These are phyloP conservation scores for Rhagoletis pomonella DNA, from an alignment of 1,140 invertebrate species.

Conservation along the genomic window DNA sequence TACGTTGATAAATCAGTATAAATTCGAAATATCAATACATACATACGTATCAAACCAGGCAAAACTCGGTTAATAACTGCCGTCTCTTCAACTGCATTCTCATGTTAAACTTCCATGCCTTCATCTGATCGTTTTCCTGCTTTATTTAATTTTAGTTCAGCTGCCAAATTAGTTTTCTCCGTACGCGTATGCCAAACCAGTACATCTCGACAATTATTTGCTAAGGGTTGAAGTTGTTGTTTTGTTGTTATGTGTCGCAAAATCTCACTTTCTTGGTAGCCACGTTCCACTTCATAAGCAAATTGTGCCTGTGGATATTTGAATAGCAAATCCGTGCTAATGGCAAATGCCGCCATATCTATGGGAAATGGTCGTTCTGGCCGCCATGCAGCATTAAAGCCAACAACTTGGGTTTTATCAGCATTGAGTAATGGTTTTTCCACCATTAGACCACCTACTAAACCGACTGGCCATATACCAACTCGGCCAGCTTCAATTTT, in stretches of 20 bases:
- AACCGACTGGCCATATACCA: conserved; percentile 97
- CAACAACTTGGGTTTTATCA: conserved; percentile 82
- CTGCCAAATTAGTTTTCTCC: conserved; percentile 84
- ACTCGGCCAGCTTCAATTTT: conserved; percentile 84
- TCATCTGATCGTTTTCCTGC: conserved; percentile 76
- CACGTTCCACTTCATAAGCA: conserved; percentile 85
- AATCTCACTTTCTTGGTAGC: conserved; percentile 95
- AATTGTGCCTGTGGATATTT: conserved; percentile 87
- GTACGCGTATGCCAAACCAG: conserved; percentile 98
- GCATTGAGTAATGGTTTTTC: conserved; percentile 86
- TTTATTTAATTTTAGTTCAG: conserved; percentile 78
- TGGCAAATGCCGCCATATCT: conserved; percentile 99
- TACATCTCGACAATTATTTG: conserved; percentile 92
- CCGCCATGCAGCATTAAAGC: conserved; percentile 89
- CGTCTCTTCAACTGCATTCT: too few relatives aligned
- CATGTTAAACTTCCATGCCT: conserved; percentile 83
- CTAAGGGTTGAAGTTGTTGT: conserved; percentile 90
- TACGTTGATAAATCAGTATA: too few relatives aligned
- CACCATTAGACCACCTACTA: conserved; percentile 92
- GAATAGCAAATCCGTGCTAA: conserved; percentile 89
- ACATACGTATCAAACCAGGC: too few relatives aligned
- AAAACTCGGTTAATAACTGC: too few relatives aligned
- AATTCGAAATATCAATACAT: too few relatives aligned
- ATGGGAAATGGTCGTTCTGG: conserved; percentile 94
- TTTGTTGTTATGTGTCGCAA: conserved; percentile 86